Base-by-base conservation (phyloP, 30 jellyfish, hydroid and myxozoan genomes). In the Aurelia aurita complex sp. Pacific region DNA sequence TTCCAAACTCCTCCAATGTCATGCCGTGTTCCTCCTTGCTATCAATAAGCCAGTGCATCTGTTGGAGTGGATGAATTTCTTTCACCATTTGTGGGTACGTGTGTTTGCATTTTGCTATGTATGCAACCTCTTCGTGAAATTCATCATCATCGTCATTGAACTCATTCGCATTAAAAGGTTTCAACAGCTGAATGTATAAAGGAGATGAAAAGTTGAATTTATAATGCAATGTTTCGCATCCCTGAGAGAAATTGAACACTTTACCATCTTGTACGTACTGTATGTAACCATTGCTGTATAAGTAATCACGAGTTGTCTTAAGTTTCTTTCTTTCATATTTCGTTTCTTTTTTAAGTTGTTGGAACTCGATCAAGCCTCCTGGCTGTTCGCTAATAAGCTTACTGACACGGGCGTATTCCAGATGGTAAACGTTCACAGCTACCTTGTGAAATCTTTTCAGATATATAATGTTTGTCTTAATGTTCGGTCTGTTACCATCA, bases 211-310 rank as follows among this genome's bases (percentile, higher is more conserved):
- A 11, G 18, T 34, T 18, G 50, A 78, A 15, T 66, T 78, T 78
- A 32, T 35, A 33, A 10, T 10, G 35, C 18, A 62, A 55, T 16
- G 40, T 23, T 6, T 34, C 43, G 4, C 64, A 10, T 5, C 84
- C 84, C 14, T 70, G 34, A 10, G 53, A 35, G 70, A 5, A 51
- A 33, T 46, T 76, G 66, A 66, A 74, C n/a, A 88, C 55, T 61
- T 83, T 33, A 10, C 96, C 98, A 59, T 83, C 71, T 32, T 82
- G 83, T 33, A 92, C 35, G 87, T 88, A 92, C 81, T 92, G 96
- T 38, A 92, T 92, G 70, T 77, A 81, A 10, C 97, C 98, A 18
- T 77, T 83, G 16, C 42, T 67, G 69, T 70, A 92, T 40, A 92
- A 79, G 83, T 85, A 42, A 55, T 72, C 85, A 11, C 96, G 81